Percentiles rank a stretch among this genome's conserved stretches.
These are phyloP conservation scores for Chrysocyon brachyurus DNA, from an alignment of 2,797 vertebrate species.

Conservation along the genomic window DNA sequence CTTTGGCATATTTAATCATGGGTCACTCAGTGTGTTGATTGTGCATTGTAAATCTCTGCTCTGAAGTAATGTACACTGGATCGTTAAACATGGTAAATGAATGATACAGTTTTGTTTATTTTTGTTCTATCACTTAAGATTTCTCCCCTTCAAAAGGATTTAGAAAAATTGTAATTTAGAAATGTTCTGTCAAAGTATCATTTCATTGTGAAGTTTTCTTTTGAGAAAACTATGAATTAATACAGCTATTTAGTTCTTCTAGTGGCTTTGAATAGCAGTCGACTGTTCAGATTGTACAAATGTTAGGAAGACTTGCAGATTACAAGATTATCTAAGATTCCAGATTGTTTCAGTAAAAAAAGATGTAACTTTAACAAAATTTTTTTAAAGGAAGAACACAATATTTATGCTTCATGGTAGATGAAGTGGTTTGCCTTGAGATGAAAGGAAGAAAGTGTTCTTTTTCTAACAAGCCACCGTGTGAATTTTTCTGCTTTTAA, in stretches of 20 bases:
- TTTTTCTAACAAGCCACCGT: constrained; percentile 27
- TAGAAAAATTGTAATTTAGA: constrained; percentile 43
- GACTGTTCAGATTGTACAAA: neutral
- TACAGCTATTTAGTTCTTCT: neutral
- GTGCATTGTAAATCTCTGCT: constrained; percentile 54
- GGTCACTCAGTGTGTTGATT: constrained; percentile 48
- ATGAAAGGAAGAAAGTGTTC: neutral
- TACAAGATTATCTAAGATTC: neutral
- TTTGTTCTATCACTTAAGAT: neutral
- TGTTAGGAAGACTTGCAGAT: constrained; percentile 1
- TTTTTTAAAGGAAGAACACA: neutral
- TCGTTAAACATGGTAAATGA: constrained; percentile 12
- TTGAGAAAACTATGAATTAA: neutral
- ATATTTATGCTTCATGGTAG: constrained; percentile 43
- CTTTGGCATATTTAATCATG: neutral
- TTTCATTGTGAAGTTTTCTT: constrained; percentile 43
- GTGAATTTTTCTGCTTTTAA: constrained; percentile 39
- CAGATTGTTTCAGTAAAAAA: constrained; percentile 50
- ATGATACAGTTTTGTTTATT: constrained; percentile 15
- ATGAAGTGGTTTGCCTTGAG: constrained; percentile 35
- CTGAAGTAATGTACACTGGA: neutral
- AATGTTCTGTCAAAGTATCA: constrained; percentile 6
- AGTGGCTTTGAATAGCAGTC: constrained; percentile 19
- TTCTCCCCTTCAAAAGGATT: neutral
- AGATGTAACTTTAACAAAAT: neutral